Evolutionary conservation across 2,113 vertebrate genomes (phyloP), one percentile per base, ranked within the genome.

Genomic region (Ibidorhyncha struthersii): DNA sequence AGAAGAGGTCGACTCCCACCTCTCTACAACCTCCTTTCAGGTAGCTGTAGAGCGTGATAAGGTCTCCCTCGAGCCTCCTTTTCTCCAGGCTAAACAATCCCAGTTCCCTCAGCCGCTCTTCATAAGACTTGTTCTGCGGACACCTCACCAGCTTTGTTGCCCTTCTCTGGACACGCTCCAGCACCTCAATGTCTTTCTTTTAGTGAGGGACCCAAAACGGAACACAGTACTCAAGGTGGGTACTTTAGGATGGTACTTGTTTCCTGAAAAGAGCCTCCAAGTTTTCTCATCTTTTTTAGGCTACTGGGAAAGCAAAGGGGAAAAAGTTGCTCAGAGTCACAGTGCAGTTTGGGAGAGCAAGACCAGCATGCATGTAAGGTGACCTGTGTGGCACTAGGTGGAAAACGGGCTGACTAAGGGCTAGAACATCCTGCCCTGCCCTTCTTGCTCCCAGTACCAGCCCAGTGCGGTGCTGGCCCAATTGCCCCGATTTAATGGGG

Each of bases 381-480:
- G 63, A 70, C 30, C 12, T 15, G 18, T 2, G 10, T 10, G 29
- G 59, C 45, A 84, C 22, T 10, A 41, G 25, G 15, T 34, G 12
- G 34, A 47, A 73, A 70, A 74, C 3, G 8, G 32, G 27, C 30
- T 78, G 41, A 10, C 20, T 20, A 78, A 11, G 12, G 34, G 36
- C 32, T 79, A 32, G 15, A 62, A 43, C 10, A 88, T 13, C 25
- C 70, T 71, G 19, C 13, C 26, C 14, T 43, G 10, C 12, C 20
- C 14, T 40, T 82, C 58, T 34, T 82, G 23, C 27, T 84, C 23
- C 40, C 38, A 45, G 65, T 14, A 40, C 21, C 22, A 56, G 2
- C 4, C 12, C 1, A 1, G 5, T 53, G 47, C 71, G 65, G 14
- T 0, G 0, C 43, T 85, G 50, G 12, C 19, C n/a, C 58, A 89